Conservation (phyloP, 53 echinoderm and acorn worm genomes). For the Holothuria leucospilota region DNA sequence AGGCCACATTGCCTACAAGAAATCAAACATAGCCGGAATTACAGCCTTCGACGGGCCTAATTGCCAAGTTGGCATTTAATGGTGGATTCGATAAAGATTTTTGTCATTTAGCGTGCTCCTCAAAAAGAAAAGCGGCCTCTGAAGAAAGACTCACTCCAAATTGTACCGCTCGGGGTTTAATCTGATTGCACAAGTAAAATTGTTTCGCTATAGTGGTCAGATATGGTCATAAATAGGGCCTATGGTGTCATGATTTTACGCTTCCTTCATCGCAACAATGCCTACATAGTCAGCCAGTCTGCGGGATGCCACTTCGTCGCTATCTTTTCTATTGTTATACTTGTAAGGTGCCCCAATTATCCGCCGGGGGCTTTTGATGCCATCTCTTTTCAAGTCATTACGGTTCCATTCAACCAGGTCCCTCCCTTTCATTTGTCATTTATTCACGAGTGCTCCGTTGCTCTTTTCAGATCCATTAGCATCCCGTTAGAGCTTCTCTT, state of each 20-base stretch:
- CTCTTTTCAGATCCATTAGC: conserved; percentile 17
- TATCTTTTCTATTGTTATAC: conserved; percentile 26
- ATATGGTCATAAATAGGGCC: conserved; percentile 3
- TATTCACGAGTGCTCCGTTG: not conserved
- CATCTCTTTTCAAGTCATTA: conserved; percentile 33
- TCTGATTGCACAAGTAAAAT: conserved; percentile 45
- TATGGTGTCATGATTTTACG: conserved; percentile 43
- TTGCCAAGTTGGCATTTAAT: conserved; percentile 42
- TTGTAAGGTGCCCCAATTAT: conserved; percentile 23
- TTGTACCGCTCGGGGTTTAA: conserved; percentile 25
- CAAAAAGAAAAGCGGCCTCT: not conserved
- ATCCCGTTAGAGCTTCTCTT: conserved; percentile 30
- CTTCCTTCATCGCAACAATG: conserved; percentile 26
- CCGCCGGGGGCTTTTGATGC: conserved; percentile 7
- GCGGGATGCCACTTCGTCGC: conserved; percentile 12
- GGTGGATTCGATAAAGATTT: conserved; percentile 37
- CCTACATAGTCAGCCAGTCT: conserved; percentile 25
- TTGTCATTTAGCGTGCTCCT: conserved; percentile 24
- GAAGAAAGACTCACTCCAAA: not conserved
- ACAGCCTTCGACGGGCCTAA: conserved; percentile 28
- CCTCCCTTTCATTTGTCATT: conserved; percentile 53
- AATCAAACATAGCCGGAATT: not conserved
- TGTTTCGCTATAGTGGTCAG: not conserved
- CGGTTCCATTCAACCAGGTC: conserved; percentile 3
- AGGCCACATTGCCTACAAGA: too few species aligned